phyloP scores from a whole-genome alignment of 2,888 invertebrate genomes.

The Hypselothyrea guttata region DNA sequence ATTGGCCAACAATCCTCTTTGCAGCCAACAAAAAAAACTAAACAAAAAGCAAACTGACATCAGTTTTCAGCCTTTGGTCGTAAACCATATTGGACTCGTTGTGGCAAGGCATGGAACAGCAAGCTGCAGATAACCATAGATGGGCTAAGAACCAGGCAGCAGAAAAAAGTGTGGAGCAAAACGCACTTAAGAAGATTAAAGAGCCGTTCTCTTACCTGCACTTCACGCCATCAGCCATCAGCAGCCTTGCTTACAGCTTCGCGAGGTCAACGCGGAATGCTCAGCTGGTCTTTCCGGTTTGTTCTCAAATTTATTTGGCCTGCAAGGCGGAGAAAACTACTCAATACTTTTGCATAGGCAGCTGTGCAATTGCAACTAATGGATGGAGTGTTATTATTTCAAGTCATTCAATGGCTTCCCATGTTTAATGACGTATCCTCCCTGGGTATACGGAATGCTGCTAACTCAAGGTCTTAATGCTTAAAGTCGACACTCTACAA shows the following conservation, averaged over 20 bases:
- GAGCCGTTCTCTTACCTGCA: conserved; percentile 30
- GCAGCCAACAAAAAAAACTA: conserved; percentile 5
- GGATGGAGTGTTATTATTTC: background rate
- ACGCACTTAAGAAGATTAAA: conserved; percentile 68
- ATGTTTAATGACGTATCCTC: background rate
- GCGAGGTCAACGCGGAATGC: no score
- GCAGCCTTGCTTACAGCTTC: no score
- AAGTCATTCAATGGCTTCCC: conserved; percentile 1
- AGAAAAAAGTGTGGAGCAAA: no score
- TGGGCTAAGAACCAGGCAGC: background rate
- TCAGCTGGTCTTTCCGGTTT: no score
- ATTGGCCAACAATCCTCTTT: background rate
- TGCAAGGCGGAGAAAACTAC: no score
- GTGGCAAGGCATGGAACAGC: conserved; percentile 7
- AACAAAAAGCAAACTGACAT: conserved; percentile 10
- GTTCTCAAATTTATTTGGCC: no score
- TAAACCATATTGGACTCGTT: conserved; percentile 45
- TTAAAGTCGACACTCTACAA: no score
- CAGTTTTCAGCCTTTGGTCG: conserved; percentile 12
- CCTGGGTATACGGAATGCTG: background rate
- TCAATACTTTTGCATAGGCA: background rate
- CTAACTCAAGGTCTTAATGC: no score
- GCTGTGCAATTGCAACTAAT: background rate
- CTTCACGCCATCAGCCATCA: no score
- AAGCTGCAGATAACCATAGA: no score